These are phyloP conservation scores for Miniopterus natalensis DNA, from an alignment of 2,113 vertebrate genomes.

Conservation along the genomic window DNA sequence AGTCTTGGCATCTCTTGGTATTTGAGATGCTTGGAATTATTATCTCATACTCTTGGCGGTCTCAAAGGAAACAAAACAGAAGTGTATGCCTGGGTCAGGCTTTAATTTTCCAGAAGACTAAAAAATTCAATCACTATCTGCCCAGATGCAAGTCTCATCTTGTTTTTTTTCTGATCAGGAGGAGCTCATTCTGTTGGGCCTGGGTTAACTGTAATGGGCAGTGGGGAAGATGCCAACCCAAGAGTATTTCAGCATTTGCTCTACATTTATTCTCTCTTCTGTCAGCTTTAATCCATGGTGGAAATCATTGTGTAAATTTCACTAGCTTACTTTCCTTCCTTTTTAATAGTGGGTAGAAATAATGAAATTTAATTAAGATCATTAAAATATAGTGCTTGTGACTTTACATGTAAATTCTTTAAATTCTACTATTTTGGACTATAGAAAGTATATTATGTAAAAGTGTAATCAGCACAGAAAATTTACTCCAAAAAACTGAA, in stretches of 20 bases:
- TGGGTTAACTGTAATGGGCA: neutral
- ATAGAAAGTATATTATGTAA: neutral
- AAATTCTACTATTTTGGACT: neutral
- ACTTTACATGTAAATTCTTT: neutral
- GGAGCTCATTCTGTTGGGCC: conserved; percentile 54
- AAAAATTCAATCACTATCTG: conserved; percentile 75
- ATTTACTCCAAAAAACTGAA: neutral
- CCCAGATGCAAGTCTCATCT: conserved; percentile 48
- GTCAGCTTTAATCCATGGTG: conserved; percentile 43
- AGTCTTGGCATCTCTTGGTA: conserved; percentile 79
- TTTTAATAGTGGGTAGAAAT: neutral
- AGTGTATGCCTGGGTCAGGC: conserved; percentile 73
- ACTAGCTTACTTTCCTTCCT: neutral
- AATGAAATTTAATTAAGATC: conserved; percentile 20
- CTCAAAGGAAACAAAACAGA: conserved; percentile 84
- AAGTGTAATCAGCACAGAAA: neutral
- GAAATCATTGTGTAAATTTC: conserved; percentile 44
- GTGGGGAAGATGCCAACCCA: neutral
- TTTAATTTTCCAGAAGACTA: conserved; percentile 81
- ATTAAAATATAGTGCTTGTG: neutral
- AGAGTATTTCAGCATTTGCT: conserved; percentile 40
- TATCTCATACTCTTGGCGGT: conserved; percentile 66
- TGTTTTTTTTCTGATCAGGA: conserved; percentile 69
- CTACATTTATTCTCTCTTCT: conserved; percentile 63
- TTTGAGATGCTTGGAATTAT: conserved; percentile 76